These are phyloP conservation scores for Mormyrops boulengeri DNA, from an alignment of 2,797 vertebrate genomes.

Conservation along the genomic window DNA sequence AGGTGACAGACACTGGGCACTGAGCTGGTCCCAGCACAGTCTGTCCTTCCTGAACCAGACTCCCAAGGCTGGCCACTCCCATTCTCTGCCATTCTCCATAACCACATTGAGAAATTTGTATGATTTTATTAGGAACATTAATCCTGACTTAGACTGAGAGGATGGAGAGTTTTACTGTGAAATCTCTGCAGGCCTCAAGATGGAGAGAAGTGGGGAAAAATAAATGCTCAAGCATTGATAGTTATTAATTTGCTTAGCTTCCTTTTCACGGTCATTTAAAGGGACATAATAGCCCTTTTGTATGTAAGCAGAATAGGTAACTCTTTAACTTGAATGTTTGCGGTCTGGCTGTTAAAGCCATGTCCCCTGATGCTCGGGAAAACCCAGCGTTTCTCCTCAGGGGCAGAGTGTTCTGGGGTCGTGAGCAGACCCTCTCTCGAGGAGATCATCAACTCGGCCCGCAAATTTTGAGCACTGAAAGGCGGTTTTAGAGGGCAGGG, in stretches of 20 bases:
- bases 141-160: background rate
- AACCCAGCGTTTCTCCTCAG: background rate
- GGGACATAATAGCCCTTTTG: background rate
- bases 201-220: background rate
- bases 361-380: background rate
- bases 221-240: background rate
- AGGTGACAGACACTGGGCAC: background rate
- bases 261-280: background rate
- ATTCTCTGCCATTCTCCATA: background rate
- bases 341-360: background rate
- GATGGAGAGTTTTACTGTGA: background rate
- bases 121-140: background rate
- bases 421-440: background rate
- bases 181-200: background rate
- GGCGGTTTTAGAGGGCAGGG: background rate
- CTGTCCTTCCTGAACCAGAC: background rate
- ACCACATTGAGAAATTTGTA: background rate
- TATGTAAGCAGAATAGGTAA: background rate
- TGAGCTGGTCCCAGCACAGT: background rate
- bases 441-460: background rate
- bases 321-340: background rate
- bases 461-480: background rate
- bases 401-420: background rate
- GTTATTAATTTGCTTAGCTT: slow-evolving; percentile 1
- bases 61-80: background rate